Evolutionary conservation across 64 coral and sea anemone species (phyloP).

Genomic region (Pocillopora damicornis): DNA sequence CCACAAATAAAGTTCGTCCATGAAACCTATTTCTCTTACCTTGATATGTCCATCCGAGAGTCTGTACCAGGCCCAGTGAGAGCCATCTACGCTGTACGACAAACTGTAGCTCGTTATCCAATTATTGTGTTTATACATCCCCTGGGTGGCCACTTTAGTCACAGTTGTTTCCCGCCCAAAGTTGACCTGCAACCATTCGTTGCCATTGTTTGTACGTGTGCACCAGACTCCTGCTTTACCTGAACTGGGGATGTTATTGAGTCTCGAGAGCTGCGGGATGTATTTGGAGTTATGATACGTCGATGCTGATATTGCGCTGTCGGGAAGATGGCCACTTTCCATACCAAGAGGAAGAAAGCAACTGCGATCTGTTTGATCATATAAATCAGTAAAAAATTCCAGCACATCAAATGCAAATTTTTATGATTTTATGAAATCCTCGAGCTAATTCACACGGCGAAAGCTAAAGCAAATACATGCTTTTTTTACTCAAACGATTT

Average conservation of each 20-base stretch:
- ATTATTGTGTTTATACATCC: neutral
- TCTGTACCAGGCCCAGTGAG: conserved; percentile 26
- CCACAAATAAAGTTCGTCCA: no score
- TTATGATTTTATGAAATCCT: no score
- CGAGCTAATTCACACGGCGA: no score
- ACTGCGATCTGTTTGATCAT: neutral
- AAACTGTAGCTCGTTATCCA: conserved; percentile 37
- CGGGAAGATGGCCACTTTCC: conserved; percentile 14
- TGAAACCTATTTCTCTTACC: neutral
- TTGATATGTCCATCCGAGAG: conserved; percentile 27
- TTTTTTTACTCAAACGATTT: no score
- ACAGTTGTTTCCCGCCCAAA: conserved; percentile 14
- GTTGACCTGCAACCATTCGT: conserved; percentile 26
- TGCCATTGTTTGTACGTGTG: neutral
- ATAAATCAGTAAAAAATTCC: neutral
- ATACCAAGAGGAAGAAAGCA: conserved; percentile 33
- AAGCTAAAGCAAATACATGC: no score
- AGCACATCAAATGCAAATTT: neutral
- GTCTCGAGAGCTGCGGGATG: conserved; percentile 15
- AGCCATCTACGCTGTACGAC: conserved; percentile 35
- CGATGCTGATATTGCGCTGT: conserved; percentile 19
- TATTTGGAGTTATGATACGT: neutral
- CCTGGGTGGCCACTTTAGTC: conserved; percentile 45
- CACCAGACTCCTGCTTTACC: conserved; percentile 6
- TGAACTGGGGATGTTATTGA: neutral